These are phyloP conservation scores for Molothrus ater DNA, from an alignment of 2,797 vertebrate genomes.

Conservation along the genomic window DNA sequence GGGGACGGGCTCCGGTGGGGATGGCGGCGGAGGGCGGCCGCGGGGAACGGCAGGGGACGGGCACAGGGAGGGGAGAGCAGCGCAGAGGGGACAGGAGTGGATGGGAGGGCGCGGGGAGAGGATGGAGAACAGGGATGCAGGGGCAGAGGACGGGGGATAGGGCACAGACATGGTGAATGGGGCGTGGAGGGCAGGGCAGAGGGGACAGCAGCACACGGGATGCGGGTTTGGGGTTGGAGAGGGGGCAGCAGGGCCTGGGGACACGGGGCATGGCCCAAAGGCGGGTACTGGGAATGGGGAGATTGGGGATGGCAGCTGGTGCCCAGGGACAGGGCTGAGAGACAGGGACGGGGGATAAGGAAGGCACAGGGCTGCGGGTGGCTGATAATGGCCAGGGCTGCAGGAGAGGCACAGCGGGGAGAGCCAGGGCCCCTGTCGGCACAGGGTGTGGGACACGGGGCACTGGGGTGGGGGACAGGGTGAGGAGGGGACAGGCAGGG, in stretches of 20 bases:
- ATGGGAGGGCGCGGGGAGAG: too few species aligned
- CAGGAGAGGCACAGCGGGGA: background rate
- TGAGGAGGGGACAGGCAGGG: background rate
- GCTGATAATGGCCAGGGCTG: background rate
- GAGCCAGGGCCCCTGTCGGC: too few species aligned
- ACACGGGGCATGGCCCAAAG: background rate
- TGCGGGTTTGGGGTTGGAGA: too few species aligned
- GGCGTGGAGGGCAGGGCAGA: too few species aligned
- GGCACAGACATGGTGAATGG: too few species aligned
- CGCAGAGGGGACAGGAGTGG: background rate
- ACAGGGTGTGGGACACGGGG: rapidly evolving
- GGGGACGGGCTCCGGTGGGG: too few species aligned
- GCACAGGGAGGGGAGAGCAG: too few species aligned
- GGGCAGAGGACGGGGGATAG: background rate
- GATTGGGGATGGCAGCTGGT: rapidly evolving
- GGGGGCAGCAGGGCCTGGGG: background rate
- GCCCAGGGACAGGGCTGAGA: background rate
- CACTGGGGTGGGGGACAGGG: too few species aligned
- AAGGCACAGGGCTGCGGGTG: rapidly evolving
- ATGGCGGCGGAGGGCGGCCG: too few species aligned
- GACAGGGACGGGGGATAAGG: background rate
- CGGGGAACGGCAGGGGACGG: too few species aligned
- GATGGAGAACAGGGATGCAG: background rate
- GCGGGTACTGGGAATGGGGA: background rate
- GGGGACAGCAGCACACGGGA: too few species aligned